These are phyloP conservation scores for Buphagus erythrorhynchus DNA, from an alignment of 2,797 vertebrate genomes.

Conservation along the genomic window DNA sequence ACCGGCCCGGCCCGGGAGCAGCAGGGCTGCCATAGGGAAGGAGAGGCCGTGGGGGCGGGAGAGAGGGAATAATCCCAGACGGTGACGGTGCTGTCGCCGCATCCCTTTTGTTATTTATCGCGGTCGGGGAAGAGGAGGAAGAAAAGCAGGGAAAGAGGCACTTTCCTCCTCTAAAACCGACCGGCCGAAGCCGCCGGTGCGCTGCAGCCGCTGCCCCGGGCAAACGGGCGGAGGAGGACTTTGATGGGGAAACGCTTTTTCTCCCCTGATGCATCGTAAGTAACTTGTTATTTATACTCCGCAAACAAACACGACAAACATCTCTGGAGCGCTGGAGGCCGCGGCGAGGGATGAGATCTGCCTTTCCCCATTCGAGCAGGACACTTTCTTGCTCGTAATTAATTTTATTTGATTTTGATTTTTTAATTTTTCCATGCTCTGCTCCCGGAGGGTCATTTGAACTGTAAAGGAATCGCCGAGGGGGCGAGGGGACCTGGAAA, in stretches of 20 bases:
- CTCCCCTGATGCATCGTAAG: slow-evolving; percentile 46
- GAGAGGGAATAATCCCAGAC: slow-evolving; percentile 20
- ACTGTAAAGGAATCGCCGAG: slow-evolving; percentile 51
- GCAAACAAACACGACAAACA: slow-evolving; percentile 25
- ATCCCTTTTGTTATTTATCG: slow-evolving; percentile 79
- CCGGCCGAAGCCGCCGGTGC: slow-evolving; percentile 19
- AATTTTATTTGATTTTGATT: slow-evolving; percentile 32
- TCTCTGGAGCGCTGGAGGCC: slow-evolving; percentile 52
- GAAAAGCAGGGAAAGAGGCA: slow-evolving; percentile 10
- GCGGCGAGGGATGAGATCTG: slow-evolving; percentile 71
- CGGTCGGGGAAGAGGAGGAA: slow-evolving; percentile 38
- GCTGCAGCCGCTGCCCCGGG: not conserved
- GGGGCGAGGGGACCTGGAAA: slow-evolving; percentile 59
- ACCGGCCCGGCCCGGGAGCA: not conserved
- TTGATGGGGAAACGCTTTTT: slow-evolving; percentile 15
- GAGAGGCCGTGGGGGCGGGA: slow-evolving; percentile 11
- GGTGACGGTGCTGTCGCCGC: slow-evolving; percentile 63
- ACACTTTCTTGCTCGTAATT: slow-evolving; percentile 66
- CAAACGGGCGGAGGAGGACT: not conserved
- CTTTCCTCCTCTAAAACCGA: not conserved
- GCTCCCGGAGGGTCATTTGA: slow-evolving; percentile 66
- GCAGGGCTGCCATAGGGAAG: slow-evolving; percentile 25
- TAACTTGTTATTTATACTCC: slow-evolving; percentile 57
- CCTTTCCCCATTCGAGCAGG: slow-evolving; percentile 60
- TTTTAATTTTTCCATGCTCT: slow-evolving; percentile 40